These are phyloP conservation scores for Neotragus moschatus DNA, from an alignment of 2,113 vertebrate species.

Conservation along the genomic window DNA sequence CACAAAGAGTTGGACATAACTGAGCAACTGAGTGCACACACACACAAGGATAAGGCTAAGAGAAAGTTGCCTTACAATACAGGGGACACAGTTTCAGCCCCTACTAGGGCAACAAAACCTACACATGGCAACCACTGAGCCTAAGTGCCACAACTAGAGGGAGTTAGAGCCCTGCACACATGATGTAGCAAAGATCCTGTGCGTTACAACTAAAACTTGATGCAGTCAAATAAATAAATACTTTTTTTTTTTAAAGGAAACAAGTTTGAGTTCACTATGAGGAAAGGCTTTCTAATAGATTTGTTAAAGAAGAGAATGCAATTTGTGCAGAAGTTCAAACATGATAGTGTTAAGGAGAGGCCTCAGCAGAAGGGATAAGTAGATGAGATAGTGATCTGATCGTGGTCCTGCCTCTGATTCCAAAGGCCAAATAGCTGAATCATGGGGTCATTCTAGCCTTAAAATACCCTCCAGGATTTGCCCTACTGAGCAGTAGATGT, in stretches of 20 bases:
- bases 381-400: rapidly evolving
- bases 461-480: not conserved
- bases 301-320: not conserved
- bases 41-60: not conserved
- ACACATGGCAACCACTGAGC: not conserved
- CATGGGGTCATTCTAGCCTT: not conserved
- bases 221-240: not conserved
- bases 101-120: not conserved
- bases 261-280: not conserved
- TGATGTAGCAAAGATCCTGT: not conserved
- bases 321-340: not conserved
- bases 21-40: not conserved
- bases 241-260: not conserved
- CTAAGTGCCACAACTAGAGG: not conserved
- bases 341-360: not conserved
- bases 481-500: conserved; percentile 54
- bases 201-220: not conserved
- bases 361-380: not conserved
- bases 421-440: not conserved
- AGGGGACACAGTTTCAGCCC: not conserved
- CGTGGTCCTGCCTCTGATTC: not conserved
- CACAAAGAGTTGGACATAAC: not conserved
- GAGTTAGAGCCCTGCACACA: rapidly evolving
- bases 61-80: not conserved
- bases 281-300: not conserved